Evolutionary conservation across 2,888 invertebrate species (phyloP).

Genomic region (Netelia fuscicornis): DNA sequence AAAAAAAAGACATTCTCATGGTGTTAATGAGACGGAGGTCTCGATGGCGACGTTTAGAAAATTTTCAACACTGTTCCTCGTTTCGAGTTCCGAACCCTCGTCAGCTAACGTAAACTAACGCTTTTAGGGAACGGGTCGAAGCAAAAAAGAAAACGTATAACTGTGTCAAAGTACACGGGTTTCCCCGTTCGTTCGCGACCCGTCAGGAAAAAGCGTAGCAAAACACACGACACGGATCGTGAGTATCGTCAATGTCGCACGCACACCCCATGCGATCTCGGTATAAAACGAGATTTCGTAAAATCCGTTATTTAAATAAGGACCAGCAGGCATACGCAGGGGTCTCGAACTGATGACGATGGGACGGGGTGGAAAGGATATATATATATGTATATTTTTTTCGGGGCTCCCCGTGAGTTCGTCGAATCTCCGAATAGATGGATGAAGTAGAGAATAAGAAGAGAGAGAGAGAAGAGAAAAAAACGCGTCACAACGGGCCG

Average conservation of each 20-base stretch:
- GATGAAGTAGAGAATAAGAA: constrained; percentile 25
- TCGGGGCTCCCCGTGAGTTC: constrained; percentile 56
- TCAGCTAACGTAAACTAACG: constrained; percentile 32
- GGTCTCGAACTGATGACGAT: constrained; percentile 56
- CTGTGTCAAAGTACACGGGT: constrained; percentile 10
- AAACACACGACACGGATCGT: neutral
- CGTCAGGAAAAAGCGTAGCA: constrained; percentile 13
- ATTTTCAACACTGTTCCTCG: constrained; percentile 10
- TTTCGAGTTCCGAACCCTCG: constrained; percentile 23
- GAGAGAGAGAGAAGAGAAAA: constrained; percentile 38
- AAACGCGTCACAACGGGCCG: constrained; percentile 69
- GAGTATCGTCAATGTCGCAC: constrained; percentile 40
- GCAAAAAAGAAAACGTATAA: constrained; percentile 25
- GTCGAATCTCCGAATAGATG: constrained; percentile 58
- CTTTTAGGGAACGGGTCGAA: neutral
- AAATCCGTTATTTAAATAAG: constrained; percentile 85
- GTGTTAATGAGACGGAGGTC: constrained; percentile 54
- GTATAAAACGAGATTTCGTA: constrained; percentile 83
- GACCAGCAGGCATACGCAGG: constrained; percentile 45
- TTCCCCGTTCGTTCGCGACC: neutral
- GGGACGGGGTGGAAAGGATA: constrained; percentile 37
- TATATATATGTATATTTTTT: constrained; percentile 14
- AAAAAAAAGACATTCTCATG: constrained; percentile 28
- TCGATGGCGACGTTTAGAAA: constrained; percentile 34
- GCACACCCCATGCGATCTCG: constrained; percentile 66